Base-by-base conservation (phyloP, 1,140 invertebrate species). In the Galleria mellonella region DNA sequence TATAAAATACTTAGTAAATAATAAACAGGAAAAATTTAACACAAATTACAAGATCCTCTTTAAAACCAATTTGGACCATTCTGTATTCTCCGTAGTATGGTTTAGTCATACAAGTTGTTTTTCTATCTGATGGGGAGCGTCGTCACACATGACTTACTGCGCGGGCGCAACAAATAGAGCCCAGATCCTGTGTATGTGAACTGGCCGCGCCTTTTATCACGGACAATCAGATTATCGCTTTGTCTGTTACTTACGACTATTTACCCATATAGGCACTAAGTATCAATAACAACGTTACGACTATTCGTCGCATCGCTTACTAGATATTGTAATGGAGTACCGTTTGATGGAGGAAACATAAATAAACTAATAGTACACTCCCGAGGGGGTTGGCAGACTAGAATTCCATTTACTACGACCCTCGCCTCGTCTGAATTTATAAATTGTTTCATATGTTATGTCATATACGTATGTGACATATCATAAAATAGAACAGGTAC, bases 131-230 rank as follows among this genome's bases (percentile, higher is more conserved):
- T 31, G 51, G 67, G 73, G 75, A 52, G 68, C 52, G 74, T 47
- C 67, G 70, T 50, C 51, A 70, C 67, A 67, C 57, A 59, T 46
- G 49, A 49, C 12, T 63, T 62, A 64, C 23, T 47, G 62, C 64
- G 59, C 62, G 31, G 44, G 58, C 62, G 68, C 72, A 75, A 29
- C 72, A 72, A 79, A 79, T 79, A 70, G 75, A 76, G 75, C 78
- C 70, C 73, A 83, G 75, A 83, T 83, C 78, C 78, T 79, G 75
- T 73, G 37, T 65, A 62, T 73, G 76, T 62, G 71, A 76, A 72
- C 59, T 47, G 44, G 54, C 71, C 72, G 59, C 71, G 43, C 72
- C 72, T 58, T 42, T 37, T 29, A 31, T 44, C 42, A 42, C 12
- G 36, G 17, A 61, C 45, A 53, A 56, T 53, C 37, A 51, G 39